Conservation (phyloP, 1,140 invertebrate genomes). For the Atta cephalotes region DNA sequence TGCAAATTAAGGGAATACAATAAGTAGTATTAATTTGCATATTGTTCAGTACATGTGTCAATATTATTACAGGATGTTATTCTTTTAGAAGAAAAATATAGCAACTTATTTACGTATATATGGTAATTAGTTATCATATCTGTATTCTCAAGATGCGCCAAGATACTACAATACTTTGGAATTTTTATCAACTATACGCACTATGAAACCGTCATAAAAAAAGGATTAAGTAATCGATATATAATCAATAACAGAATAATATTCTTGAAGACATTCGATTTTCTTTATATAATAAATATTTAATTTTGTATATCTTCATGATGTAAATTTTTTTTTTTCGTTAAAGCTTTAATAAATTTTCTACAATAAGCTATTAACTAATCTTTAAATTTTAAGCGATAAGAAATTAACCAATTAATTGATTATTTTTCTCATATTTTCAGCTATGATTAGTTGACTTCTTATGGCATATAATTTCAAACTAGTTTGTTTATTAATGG, state of each 20-base stretch:
- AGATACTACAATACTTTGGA: background rate
- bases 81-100: background rate
- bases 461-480: too few species aligned
- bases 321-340: too few species aligned
- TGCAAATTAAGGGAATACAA: background rate
- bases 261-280: background rate
- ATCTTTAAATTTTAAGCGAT: too few species aligned
- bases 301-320: background rate
- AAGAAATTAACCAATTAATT: too few species aligned
- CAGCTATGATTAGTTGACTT: too few species aligned
- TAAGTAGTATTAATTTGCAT: background rate
- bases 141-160: constrained; percentile 4
- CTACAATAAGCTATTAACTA: too few species aligned
- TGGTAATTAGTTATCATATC: background rate
- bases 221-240: background rate
- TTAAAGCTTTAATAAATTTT: too few species aligned
- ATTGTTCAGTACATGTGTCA: background rate
- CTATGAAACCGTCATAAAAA: background rate
- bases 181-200: background rate
- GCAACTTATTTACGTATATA: constrained; percentile 10
- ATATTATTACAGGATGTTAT: background rate
- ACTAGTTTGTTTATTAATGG: too few species aligned
- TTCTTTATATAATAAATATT: background rate
- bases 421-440: too few species aligned
- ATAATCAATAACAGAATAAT: background rate